Base-by-base conservation (phyloP, 53 echinoderm and acorn worm genomes). In the Pentamera pediparva region DNA sequence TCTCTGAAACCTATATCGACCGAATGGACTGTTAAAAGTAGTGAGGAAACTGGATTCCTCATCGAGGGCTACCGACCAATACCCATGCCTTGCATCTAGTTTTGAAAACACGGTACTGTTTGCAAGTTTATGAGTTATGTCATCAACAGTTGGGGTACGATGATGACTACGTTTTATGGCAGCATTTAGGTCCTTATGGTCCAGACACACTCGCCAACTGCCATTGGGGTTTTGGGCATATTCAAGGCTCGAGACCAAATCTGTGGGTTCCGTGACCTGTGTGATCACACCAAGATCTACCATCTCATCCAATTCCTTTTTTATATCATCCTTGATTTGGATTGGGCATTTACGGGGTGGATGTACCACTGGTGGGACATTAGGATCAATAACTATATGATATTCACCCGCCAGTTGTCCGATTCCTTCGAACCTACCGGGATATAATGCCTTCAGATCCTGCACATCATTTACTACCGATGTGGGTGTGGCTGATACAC, bases 11-110 rank as follows among this genome's bases (percentile, higher is more conserved):
- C 80, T 24, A 61, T 64, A 90, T 20, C 86, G 56, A 24, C 86
- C 83, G 22, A 81, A 81, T 25, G 90, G 82, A 36, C 82, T 86
- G 56, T 86, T 90, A 76, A 90, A 90, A 9, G 90, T 86, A 8
- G 86, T 90, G 33, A 86, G 53, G 12, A 13, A 35, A 35, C 76
- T 79, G 3, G 76, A 75, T n/a, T 72, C 65, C 17, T 77, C 9
- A 29, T 85, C 80, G 3, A 85, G 57, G 7, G 40, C 10, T 35
- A 86, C 29, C 0, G 75, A 55, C 86, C 86, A 85, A 25, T 85
- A 85, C 3, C 85, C 85, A 74, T 85, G 74, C 34, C 59, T 60
- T 13, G 89, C 89, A 65, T 89, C 89, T 17, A 89, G 35, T 64
- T 77, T 89, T 28, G 70, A 70, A 60, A 89, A 89, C 6, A 76